Evolutionary conservation across 2,888 invertebrate species (phyloP).

Genomic region (Hemithea aestivaria): DNA sequence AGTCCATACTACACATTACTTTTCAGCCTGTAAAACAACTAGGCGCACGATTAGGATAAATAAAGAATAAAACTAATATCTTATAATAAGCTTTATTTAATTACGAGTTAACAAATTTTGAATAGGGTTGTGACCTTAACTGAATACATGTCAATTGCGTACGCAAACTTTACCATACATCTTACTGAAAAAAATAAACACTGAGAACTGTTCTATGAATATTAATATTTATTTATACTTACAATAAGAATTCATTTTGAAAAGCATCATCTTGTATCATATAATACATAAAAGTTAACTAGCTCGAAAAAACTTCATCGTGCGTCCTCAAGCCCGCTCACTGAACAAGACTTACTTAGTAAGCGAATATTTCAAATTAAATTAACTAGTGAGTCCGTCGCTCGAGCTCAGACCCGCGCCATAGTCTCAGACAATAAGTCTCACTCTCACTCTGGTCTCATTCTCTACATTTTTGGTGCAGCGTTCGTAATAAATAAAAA

Average conservation of each 20-base stretch:
- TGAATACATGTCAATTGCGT: conserved; percentile 75
- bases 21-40: too few species aligned
- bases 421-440: conserved; percentile 11
- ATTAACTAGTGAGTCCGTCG: conserved; percentile 52
- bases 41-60: too few species aligned
- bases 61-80: conserved; percentile 71
- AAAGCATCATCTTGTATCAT: conserved; percentile 67
- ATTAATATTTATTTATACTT: conserved; percentile 76
- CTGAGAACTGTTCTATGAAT: conserved; percentile 76
- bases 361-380: conserved; percentile 71
- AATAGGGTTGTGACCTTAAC: conserved; percentile 79
- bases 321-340: conserved; percentile 65
- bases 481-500: conserved; percentile 58
- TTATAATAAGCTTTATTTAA: conserved; percentile 80
- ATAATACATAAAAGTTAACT: conserved; percentile 72
- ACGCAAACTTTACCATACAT: conserved; percentile 66
- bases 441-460: conserved; percentile 26
- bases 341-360: conserved; percentile 69
- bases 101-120: conserved; percentile 80
- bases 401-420: conserved; percentile 30
- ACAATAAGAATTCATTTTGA: conserved; percentile 76
- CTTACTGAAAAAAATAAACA: conserved; percentile 75
- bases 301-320: conserved; percentile 62
- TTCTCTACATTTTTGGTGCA: conserved; percentile 48
- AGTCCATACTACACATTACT: too few species aligned